A percentile compares a stretch with the other conserved stretches of the same genome.
These are phyloP conservation scores for Drosophila falleni DNA, from an alignment of 2,888 invertebrate species.

Conservation along the genomic window DNA sequence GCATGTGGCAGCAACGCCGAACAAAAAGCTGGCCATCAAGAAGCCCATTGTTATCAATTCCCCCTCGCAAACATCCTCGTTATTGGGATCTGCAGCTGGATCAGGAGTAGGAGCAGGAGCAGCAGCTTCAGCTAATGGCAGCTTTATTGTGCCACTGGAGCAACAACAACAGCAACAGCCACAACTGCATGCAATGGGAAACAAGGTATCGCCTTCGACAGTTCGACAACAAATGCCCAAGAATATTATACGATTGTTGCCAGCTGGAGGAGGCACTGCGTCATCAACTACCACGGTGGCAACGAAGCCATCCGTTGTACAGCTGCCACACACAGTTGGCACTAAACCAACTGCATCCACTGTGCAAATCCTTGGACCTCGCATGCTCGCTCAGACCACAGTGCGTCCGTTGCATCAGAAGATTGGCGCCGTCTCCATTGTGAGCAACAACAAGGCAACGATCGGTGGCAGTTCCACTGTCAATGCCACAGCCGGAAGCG, in stretches of 20 bases:
- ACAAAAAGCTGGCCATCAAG: constrained; percentile 78
- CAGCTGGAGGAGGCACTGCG: constrained; percentile 40
- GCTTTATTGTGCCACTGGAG: constrained; percentile 20
- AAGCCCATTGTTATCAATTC: constrained; percentile 79
- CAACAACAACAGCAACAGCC: constrained; percentile 38
- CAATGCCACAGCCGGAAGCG: constrained; percentile 18
- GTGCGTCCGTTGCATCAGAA: constrained; percentile 70
- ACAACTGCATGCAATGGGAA: constrained; percentile 2
- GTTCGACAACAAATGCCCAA: constrained; percentile 65
- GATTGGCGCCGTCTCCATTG: constrained; percentile 69
- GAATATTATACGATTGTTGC: constrained; percentile 76
- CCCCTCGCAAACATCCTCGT: constrained; percentile 27
- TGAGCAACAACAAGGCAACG: constrained; percentile 57
- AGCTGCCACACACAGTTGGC: constrained; percentile 33
- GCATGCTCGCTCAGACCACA: constrained; percentile 69
- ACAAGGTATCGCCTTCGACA: constrained; percentile 37
- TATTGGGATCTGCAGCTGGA: constrained; percentile 12
- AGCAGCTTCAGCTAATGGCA: background rate
- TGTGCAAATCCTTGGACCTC: constrained; percentile 74
- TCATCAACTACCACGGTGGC: background rate
- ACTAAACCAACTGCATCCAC: constrained; percentile 26
- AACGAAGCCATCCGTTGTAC: constrained; percentile 38
- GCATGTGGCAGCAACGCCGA: constrained; percentile 80
- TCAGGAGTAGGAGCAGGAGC: constrained; percentile 22
- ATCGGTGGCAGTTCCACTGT: constrained; percentile 29